phyloP scores from a whole-genome alignment of 2,797 vertebrate genomes.

The Hylomyscus alleni region DNA sequence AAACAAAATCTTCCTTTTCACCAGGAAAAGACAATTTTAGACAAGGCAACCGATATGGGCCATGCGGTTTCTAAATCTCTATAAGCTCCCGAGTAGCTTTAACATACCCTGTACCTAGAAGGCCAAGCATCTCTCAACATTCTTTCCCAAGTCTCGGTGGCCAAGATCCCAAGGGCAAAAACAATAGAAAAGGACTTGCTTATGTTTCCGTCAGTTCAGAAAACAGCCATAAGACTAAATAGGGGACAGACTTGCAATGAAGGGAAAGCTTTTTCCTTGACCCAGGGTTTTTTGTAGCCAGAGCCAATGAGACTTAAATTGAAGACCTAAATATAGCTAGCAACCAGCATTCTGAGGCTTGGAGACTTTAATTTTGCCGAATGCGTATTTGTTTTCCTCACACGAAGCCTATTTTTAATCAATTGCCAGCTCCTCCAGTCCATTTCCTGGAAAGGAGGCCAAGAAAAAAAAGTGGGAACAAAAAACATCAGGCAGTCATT shows the following conservation, averaged over 20 bases:
- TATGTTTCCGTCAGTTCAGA: conserved; percentile 50
- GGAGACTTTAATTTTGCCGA: conserved; percentile 75
- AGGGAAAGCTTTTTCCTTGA: conserved; percentile 60
- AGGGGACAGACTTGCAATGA: not conserved
- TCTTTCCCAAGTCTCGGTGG: not conserved
- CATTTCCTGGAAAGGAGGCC: conserved; percentile 84
- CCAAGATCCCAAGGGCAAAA: conserved; percentile 46
- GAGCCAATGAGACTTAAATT: conserved; percentile 48
- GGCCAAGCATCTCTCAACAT: not conserved
- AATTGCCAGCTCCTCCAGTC: conserved; percentile 78
- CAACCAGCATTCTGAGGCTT: conserved; percentile 55
- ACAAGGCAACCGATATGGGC: not conserved
- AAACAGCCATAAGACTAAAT: conserved; percentile 30
- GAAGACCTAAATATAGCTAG: conserved; percentile 78
- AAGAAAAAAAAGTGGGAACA: conserved; percentile 80
- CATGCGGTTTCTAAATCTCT: conserved; percentile 13
- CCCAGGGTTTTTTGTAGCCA: conserved; percentile 42
- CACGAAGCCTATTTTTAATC: conserved; percentile 84
- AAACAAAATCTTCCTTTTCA: conserved; percentile 45
- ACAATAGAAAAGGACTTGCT: conserved; percentile 46
- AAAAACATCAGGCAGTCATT: conserved; percentile 80
- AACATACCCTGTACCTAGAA: not conserved
- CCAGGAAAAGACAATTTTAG: conserved; percentile 57
- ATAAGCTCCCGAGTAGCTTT: conserved; percentile 21
- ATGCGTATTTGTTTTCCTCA: conserved; percentile 76